phyloP scores from a whole-genome alignment of 2,888 invertebrate species.

The Stenodema calcarata region DNA sequence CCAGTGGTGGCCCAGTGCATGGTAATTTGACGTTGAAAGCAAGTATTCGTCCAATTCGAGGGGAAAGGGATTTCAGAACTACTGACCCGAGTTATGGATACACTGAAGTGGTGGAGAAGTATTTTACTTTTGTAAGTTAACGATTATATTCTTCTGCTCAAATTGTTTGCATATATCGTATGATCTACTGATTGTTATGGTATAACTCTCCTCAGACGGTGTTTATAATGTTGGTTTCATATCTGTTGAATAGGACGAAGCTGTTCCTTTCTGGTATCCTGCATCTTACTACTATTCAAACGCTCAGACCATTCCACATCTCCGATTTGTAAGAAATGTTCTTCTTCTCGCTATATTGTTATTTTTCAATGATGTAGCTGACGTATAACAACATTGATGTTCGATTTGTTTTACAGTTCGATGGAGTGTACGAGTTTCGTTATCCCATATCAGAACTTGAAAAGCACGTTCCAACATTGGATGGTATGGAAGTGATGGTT shows the following conservation, averaged over 20 bases:
- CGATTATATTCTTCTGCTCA: neutral
- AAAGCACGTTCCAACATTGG: slow-evolving; percentile 70
- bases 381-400: neutral
- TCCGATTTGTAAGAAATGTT: slow-evolving; percentile 71
- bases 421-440: slow-evolving; percentile 85
- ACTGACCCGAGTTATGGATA: slow-evolving; percentile 57
- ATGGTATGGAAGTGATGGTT: slow-evolving; percentile 81
- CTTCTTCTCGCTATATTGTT: slow-evolving; percentile 33
- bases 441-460: slow-evolving; percentile 84
- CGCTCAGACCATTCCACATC: slow-evolving; percentile 66
- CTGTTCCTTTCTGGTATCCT: slow-evolving; percentile 81
- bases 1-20: slow-evolving; percentile 87
- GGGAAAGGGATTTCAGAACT: slow-evolving; percentile 58
- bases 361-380: neutral
- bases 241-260: slow-evolving; percentile 69
- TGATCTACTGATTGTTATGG: neutral
- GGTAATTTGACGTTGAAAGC: slow-evolving; percentile 89
- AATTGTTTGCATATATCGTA: slow-evolving; percentile 7
- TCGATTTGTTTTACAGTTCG: slow-evolving; percentile 69
- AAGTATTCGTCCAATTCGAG: slow-evolving; percentile 72
- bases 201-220: slow-evolving; percentile 53
- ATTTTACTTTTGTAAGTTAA: slow-evolving; percentile 78
- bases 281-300: slow-evolving; percentile 62
- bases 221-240: neutral
- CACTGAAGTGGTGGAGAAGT: slow-evolving; percentile 68